Evolutionary conservation across 2,888 invertebrate genomes (phyloP).

Genomic region (Amphipyra tragopoginis): DNA sequence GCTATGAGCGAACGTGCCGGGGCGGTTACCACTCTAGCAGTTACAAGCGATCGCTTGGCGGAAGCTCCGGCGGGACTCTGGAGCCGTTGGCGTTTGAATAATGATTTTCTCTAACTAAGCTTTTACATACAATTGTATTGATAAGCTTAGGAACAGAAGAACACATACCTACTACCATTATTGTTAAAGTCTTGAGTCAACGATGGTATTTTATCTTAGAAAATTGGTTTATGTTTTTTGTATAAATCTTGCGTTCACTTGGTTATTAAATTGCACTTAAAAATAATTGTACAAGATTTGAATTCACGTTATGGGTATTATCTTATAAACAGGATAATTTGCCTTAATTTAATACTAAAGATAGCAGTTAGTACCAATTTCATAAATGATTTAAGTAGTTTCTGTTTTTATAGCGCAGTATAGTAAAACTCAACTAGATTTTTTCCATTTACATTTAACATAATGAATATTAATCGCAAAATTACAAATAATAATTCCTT

Average conservation of each 20-base stretch:
- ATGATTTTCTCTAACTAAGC: constrained; percentile 50
- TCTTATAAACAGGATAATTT: not conserved
- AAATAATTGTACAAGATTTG: not conserved
- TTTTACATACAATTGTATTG: constrained; percentile 11
- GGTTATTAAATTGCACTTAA: too few species aligned
- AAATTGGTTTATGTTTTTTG: too few species aligned
- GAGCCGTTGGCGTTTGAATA: constrained; percentile 54
- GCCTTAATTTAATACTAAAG: not conserved
- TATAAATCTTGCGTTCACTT: too few species aligned
- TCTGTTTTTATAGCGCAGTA: not conserved
- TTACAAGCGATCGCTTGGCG: constrained; percentile 64
- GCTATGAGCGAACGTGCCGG: constrained; percentile 81
- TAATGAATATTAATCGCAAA: constrained; percentile 4
- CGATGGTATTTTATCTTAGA: too few species aligned
- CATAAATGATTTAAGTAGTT: not conserved
- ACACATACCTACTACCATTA: not conserved
- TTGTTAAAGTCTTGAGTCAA: too few species aligned
- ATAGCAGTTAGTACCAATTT: not conserved
- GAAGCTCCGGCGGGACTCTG: constrained; percentile 62
- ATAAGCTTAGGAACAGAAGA: constrained; percentile 3
- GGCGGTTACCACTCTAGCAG: constrained; percentile 64
- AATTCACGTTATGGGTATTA: not conserved
- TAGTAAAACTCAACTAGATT: not conserved
- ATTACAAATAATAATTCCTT: constrained; percentile 7
- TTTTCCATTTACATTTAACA: constrained; percentile 3